These are phyloP conservation scores for Tenodera sinensis DNA, from an alignment of 2,888 invertebrate species.

Conservation along the genomic window DNA sequence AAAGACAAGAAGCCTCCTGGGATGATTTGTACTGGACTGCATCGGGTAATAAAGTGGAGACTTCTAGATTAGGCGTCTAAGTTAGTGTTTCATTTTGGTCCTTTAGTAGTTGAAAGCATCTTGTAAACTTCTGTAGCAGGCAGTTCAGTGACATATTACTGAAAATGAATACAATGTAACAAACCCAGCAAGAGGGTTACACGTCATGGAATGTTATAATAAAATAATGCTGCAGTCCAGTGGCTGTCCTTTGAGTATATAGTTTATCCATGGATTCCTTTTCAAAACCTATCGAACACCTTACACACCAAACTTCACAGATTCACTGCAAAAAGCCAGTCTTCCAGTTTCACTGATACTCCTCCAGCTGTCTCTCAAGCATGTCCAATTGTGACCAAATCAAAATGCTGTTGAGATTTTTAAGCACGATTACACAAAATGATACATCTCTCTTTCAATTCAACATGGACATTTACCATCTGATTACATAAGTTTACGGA, in stretches of 20 bases:
- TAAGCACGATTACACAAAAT: neutral
- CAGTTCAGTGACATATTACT: neutral
- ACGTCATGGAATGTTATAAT: constrained; percentile 25
- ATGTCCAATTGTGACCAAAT: constrained; percentile 12
- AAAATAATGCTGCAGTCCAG: constrained; percentile 12
- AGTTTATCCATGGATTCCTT: neutral
- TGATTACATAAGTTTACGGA: constrained; percentile 4
- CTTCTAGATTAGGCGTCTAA: constrained; percentile 22
- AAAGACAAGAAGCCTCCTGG: constrained; percentile 15
- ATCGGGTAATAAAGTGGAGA: constrained; percentile 13
- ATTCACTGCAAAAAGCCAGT: neutral
- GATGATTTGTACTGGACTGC: constrained; percentile 28
- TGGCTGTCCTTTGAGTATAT: neutral
- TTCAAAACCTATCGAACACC: neutral
- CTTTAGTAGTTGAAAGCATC: constrained; percentile 25
- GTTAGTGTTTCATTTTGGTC: constrained; percentile 33
- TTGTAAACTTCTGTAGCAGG: constrained; percentile 29
- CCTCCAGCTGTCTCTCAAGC: neutral
- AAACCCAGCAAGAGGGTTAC: neutral
- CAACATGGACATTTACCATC: neutral
- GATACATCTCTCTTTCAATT: neutral
- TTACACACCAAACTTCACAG: neutral
- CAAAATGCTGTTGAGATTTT: constrained; percentile 10
- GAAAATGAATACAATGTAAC: constrained; percentile 1
- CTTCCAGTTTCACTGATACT: neutral